phyloP scores from a whole-genome alignment of 2,888 invertebrate species.

The Nephrocerus scutellatus region DNA sequence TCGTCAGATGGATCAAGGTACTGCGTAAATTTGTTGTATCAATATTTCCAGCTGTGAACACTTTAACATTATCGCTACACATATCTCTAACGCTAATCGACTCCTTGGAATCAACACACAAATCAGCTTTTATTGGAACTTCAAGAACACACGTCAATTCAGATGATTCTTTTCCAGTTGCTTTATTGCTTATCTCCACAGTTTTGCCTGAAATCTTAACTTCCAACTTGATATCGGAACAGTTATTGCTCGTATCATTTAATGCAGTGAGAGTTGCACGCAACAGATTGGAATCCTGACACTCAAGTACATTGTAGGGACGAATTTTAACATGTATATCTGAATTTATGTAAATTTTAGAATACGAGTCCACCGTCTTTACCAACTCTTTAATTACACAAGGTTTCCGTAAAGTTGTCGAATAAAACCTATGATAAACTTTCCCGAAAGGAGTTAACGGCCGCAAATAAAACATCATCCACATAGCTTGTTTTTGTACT shows the following conservation, averaged over 20 bases:
- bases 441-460: too few relatives aligned
- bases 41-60: slow-evolving; percentile 30
- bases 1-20: slow-evolving; percentile 29
- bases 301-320: slow-evolving; percentile 20
- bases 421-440: too few relatives aligned
- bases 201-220: slow-evolving; percentile 16
- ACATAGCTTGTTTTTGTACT: too few relatives aligned
- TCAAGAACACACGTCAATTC: slow-evolving; percentile 35
- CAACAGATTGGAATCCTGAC: slow-evolving; percentile 19
- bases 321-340: slow-evolving; percentile 19
- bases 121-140: slow-evolving; percentile 38
- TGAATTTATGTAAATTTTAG: slow-evolving; percentile 19
- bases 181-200: slow-evolving; percentile 16
- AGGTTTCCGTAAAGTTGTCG: too few relatives aligned
- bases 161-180: slow-evolving; percentile 1
- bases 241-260: slow-evolving; percentile 3
- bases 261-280: slow-evolving; percentile 15
- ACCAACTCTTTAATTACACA: slow-evolving; percentile 15
- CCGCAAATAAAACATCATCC: too few relatives aligned
- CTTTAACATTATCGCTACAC: slow-evolving; percentile 31
- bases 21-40: slow-evolving; percentile 35
- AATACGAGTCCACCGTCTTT: slow-evolving; percentile 19
- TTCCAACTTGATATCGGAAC: slow-evolving; percentile 12
- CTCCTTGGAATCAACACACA: slow-evolving; percentile 28
- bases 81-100: slow-evolving; percentile 32